phyloP scores from a whole-genome alignment of 2,888 invertebrate species.

The Cyrtodaria siliqua region DNA sequence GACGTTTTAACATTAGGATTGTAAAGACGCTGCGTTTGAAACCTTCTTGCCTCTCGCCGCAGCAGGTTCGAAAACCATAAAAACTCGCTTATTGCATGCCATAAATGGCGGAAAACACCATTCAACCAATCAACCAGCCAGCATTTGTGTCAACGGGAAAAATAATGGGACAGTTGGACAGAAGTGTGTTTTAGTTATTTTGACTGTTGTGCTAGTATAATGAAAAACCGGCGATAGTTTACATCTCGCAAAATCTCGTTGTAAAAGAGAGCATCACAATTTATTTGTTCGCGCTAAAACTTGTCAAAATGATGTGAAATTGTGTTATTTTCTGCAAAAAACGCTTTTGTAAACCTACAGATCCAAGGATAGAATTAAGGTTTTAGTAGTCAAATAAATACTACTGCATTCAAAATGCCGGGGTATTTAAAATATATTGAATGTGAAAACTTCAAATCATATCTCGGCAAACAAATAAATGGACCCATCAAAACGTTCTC shows the following conservation, averaged over 20 bases:
- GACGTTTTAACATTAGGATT: no score
- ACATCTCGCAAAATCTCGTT: conserved; percentile 19
- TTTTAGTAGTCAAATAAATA: not conserved
- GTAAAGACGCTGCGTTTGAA: no score
- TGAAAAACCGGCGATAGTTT: no score
- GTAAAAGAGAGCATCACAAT: conserved; percentile 30
- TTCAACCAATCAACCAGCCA: no score
- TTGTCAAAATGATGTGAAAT: not conserved
- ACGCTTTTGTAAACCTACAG: not conserved
- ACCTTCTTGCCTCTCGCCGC: no score
- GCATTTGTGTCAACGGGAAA: no score
- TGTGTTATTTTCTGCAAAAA: not conserved
- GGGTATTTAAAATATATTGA: conserved; percentile 97
- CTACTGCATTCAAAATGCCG: conserved; percentile 78
- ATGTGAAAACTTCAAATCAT: conserved; percentile 99
- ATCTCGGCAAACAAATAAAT: conserved; percentile 96
- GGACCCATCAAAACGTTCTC: conserved; percentile 98
- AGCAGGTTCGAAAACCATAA: no score
- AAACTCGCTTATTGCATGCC: no score
- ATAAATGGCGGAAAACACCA: no score
- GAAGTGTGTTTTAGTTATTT: no score
- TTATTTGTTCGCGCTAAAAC: conserved; percentile 40
- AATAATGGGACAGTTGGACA: no score
- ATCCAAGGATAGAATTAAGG: not conserved
- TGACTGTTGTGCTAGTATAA: no score